Conservation (phyloP, 2,113 vertebrate species). For the Coptodon bakossiorum region DNA sequence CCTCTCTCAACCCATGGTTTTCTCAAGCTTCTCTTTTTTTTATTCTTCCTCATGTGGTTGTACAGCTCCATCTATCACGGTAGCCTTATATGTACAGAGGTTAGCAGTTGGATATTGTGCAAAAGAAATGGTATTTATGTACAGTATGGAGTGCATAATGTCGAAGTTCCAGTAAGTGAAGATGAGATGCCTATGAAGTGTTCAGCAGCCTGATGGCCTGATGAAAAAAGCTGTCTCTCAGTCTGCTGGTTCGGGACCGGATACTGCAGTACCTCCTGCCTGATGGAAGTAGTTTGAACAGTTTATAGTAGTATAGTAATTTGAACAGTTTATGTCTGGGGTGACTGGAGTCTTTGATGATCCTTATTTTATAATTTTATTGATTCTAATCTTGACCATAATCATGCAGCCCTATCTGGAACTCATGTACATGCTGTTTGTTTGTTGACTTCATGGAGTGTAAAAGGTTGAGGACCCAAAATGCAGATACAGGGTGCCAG, state of each 20-base stretch:
- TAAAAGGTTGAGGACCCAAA: not conserved
- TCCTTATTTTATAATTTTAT: not conserved
- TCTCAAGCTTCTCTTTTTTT: not conserved
- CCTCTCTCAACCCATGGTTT: not conserved
- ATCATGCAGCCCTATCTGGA: not conserved
- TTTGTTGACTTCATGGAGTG: not conserved
- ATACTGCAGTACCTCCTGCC: not conserved
- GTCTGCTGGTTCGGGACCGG: not conserved
- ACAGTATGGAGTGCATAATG: not conserved
- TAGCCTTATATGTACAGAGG: not conserved
- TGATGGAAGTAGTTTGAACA: not conserved
- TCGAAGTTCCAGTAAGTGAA: not conserved
- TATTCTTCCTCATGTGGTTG: not conserved
- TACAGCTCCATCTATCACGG: not conserved
- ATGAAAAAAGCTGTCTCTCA: not conserved
- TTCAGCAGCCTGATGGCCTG: not conserved
- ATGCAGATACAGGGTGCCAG: not conserved
- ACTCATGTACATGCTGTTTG: not conserved
- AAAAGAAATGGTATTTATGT: not conserved
- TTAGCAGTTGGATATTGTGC: not conserved
- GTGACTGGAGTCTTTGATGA: not conserved
- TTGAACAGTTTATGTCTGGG: not conserved
- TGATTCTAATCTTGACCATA: not conserved
- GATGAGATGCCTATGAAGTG: not conserved
- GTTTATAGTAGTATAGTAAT: not conserved